Percentiles rank a stretch among this genome's conserved stretches.
Conservation (phyloP, 1,140 invertebrate genomes). For the Drosophila triauraria region DNA sequence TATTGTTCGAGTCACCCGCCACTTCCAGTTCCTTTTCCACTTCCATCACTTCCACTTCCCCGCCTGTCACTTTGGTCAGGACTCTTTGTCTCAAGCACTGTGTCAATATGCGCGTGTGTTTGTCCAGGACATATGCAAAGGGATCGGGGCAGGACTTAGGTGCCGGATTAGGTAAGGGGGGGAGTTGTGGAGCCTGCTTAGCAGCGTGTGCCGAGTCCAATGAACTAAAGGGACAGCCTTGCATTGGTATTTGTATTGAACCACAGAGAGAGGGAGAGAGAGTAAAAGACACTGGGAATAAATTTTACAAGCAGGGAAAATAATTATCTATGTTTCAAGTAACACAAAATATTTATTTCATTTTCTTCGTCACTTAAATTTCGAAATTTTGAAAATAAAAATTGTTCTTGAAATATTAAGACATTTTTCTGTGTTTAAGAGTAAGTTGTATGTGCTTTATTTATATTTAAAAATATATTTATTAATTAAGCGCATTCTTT, state of each 20-base stretch:
- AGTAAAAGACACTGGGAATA: conserved; percentile 6
- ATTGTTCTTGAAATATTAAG: background rate
- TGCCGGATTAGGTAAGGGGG: background rate
- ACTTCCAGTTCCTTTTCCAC: background rate
- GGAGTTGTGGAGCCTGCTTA: conserved; percentile 25
- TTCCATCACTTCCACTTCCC: background rate
- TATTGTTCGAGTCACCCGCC: conserved; percentile 56
- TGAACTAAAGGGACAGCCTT: conserved; percentile 69
- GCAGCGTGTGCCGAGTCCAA: conserved; percentile 69
- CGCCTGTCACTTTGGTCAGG: conserved; percentile 35
- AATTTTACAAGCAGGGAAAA: background rate
- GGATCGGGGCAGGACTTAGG: conserved; percentile 6
- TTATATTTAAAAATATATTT: no score
- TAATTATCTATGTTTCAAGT: background rate
- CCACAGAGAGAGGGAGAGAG: background rate
- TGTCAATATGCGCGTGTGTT: conserved; percentile 75
- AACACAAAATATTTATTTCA: background rate
- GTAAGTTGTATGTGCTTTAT: no score
- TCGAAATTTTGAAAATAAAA: no score
- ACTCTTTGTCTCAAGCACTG: conserved; percentile 73
- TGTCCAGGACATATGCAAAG: conserved; percentile 58
- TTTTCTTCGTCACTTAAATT: background rate
- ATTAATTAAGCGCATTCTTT: no score
- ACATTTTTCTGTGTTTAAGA: background rate
- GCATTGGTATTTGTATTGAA: conserved; percentile 17